These are phyloP conservation scores for Helicolenus hilgendorfi DNA, from an alignment of 2,797 vertebrate genomes.

Conservation along the genomic window DNA sequence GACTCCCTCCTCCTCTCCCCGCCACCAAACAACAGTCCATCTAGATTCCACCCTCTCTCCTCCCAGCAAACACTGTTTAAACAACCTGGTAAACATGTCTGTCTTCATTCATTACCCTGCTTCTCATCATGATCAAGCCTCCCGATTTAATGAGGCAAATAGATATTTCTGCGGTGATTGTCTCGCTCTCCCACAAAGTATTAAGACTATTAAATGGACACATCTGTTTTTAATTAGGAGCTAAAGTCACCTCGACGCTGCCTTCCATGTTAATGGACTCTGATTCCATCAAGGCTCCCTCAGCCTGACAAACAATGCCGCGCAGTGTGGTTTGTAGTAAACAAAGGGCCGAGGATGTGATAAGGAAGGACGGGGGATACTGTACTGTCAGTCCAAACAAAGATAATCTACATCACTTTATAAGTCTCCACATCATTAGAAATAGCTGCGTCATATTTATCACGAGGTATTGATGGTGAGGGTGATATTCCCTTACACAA, in stretches of 20 bases:
- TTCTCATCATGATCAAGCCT: constrained; percentile 91
- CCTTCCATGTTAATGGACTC: constrained; percentile 92
- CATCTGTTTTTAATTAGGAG: constrained; percentile 94
- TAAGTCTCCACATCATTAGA: background rate
- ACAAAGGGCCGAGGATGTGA: constrained; percentile 68
- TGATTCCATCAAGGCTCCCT: constrained; percentile 85
- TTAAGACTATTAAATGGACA: constrained; percentile 94
- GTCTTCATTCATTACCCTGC: constrained; percentile 92
- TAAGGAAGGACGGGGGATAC: background rate
- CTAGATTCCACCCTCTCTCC: constrained; percentile 67
- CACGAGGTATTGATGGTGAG: background rate
- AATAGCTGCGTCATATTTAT: background rate
- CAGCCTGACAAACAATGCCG: constrained; percentile 77
- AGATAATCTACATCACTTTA: background rate
- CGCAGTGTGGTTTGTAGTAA: constrained; percentile 58
- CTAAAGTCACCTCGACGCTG: constrained; percentile 92
- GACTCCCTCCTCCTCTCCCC: constrained; percentile 20
- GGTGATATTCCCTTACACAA: background rate
- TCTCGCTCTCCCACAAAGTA: constrained; percentile 92
- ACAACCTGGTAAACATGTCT: constrained; percentile 91
- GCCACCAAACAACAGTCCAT: constrained; percentile 71
- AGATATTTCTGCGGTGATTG: constrained; percentile 92
- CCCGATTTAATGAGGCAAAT: constrained; percentile 92
- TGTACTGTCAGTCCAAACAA: constrained; percentile 3
- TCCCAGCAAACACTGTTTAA: constrained; percentile 87